phyloP scores from a whole-genome alignment of 1,140 invertebrate species.

The Pseudobourletiella spinata region DNA sequence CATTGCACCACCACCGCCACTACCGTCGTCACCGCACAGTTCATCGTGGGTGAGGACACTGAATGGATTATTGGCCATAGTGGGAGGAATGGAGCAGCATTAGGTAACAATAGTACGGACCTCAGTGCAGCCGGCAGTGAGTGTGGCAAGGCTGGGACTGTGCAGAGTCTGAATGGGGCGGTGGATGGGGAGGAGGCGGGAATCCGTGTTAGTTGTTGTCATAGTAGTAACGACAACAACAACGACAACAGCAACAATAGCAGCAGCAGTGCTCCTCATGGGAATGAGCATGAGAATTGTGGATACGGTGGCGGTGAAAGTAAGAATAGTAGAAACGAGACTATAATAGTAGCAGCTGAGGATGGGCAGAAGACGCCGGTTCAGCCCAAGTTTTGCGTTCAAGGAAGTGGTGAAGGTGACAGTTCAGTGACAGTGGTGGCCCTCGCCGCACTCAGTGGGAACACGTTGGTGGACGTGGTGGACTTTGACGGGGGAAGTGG shows the following conservation, averaged over 20 bases:
- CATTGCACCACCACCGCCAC: neutral
- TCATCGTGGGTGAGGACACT: neutral
- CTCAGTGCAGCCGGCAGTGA: neutral
- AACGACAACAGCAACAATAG: neutral
- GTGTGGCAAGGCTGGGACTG: neutral
- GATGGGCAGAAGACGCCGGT: neutral
- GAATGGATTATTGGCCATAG: neutral
- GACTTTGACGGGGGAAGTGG: neutral
- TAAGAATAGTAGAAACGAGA: neutral
- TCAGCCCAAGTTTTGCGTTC: slow-evolving; percentile 29
- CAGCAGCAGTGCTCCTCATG: neutral
- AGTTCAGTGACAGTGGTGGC: slow-evolving; percentile 25
- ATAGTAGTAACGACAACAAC: neutral
- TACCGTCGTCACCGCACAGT: neutral
- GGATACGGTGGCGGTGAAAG: neutral
- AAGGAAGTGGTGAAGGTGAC: slow-evolving; percentile 27
- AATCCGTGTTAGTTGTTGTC: neutral
- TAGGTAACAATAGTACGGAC: neutral
- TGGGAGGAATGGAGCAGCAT: neutral
- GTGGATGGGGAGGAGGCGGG: neutral
- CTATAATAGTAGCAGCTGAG: neutral
- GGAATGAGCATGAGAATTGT: neutral
- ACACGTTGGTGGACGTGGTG: neutral
- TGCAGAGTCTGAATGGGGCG: neutral
- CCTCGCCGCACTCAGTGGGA: slow-evolving; percentile 4